Evolutionary conservation across 1,140 invertebrate species (phyloP), one percentile per base, ranked within the genome.

Genomic region (Hyles euphorbiae): DNA sequence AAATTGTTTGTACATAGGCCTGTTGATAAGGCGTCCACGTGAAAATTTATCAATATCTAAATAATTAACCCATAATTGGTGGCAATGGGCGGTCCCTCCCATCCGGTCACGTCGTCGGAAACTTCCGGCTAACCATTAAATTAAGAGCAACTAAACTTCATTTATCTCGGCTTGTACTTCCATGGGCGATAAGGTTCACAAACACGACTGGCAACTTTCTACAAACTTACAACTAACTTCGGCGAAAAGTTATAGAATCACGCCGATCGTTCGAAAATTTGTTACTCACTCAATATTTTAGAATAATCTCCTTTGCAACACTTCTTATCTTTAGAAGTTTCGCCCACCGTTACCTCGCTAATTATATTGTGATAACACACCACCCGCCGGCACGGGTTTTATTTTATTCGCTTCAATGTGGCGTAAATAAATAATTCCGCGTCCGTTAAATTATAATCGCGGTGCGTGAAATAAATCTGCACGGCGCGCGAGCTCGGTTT

Each of bases 71-170:
- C 22, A 68, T 74, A 68, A 72, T 72, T 66, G 67, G 53, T 60
- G 46, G 63, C 50, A 57, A 60, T 58, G 46, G 47, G 53, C 50
- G 44, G 50, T 62, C 63, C 61, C 10, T 58, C 47, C 55, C 53
- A 64, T 78, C 69, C 72, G 74, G 77, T 82, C 78, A 79, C 81
- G 81, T 79, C 71, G 67, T 57, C 74, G 64, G 68, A 40, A 81
- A 83, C 78, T 83, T 80, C 75, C 74, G 71, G 68, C 74, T 67
- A 68, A 61, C 79, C 81, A 84, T 86, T 83, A 86, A 83, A 86
- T 86, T 84, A 84, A 83, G 83, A 81, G 81, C 75, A 81, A 81
- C 72, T 73, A 76, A 86, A 86, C 80, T 86, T 86, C 79, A 86
- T 84, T 86, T 86, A 86, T 84, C 83, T 83, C 76, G 72, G 76